These are phyloP conservation scores for Halesus radiatus DNA, from an alignment of 1,140 invertebrate species.

Conservation along the genomic window DNA sequence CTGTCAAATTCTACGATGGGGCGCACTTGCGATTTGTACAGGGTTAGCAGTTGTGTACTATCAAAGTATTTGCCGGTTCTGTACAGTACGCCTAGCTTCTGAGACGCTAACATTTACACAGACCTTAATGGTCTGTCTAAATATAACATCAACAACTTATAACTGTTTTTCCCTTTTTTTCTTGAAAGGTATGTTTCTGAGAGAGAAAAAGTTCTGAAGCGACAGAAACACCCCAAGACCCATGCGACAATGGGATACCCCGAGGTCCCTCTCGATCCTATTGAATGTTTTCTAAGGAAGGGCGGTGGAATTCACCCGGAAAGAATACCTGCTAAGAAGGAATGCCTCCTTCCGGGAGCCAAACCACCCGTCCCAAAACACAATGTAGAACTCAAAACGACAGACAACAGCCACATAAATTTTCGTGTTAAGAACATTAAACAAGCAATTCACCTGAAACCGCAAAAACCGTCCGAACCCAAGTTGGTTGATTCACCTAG, in stretches of 20 bases:
- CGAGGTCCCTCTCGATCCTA: slow-evolving; percentile 23
- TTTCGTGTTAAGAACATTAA: slow-evolving; percentile 42
- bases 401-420: slow-evolving; percentile 20
- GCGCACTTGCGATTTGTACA: too few relatives aligned
- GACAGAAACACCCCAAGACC: slow-evolving; percentile 6
- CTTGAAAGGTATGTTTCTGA: slow-evolving; percentile 13
- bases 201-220: slow-evolving; percentile 14
- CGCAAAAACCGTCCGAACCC: neutral
- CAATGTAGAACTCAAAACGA: neutral
- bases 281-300: slow-evolving; percentile 36
- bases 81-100: too few relatives aligned
- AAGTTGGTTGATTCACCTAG: slow-evolving; percentile 36
- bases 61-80: too few relatives aligned
- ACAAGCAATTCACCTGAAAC: slow-evolving; percentile 22
- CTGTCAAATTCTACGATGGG: too few relatives aligned
- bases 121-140: too few relatives aligned
- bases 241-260: slow-evolving; percentile 42
- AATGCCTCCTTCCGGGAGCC: neutral
- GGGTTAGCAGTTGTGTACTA: too few relatives aligned
- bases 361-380: neutral
- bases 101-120: too few relatives aligned
- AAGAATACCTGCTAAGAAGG: neutral
- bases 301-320: slow-evolving; percentile 39
- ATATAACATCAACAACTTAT: too few relatives aligned
- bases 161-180: neutral